Evolutionary conservation across 2,888 invertebrate genomes (phyloP).

Genomic region (Plagiodera versicolora): DNA sequence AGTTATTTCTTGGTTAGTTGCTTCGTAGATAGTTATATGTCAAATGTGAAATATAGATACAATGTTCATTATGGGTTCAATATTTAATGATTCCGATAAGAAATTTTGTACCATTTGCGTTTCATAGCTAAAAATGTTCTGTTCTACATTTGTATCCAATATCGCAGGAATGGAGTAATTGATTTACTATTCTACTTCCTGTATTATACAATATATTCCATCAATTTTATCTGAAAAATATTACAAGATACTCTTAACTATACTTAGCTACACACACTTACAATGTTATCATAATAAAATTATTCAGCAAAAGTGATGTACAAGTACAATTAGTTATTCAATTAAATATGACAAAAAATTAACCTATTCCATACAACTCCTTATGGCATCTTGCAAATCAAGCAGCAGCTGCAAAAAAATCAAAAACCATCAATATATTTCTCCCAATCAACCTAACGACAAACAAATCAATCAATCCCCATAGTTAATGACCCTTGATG

Average conservation of each 20-base stretch:
- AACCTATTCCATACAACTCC: not conserved
- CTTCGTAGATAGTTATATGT: not conserved
- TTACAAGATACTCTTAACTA: no score
- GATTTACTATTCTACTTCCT: no score
- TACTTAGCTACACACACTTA: no score
- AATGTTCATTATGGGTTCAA: not conserved
- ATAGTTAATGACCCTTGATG: not conserved
- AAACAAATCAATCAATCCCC: not conserved
- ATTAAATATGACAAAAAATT: not conserved
- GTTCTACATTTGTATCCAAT: not conserved
- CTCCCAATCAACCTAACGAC: not conserved
- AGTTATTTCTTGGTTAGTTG: not conserved
- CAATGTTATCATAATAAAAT: not conserved
- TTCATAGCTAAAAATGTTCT: not conserved
- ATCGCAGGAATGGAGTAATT: not conserved
- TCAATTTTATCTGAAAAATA: no score
- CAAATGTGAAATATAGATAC: not conserved
- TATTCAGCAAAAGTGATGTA: not conserved
- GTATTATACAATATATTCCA: no score
- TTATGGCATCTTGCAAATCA: not conserved
- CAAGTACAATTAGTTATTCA: not conserved
- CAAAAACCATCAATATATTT: not conserved
- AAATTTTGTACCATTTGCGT: not conserved
- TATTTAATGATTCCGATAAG: not conserved
- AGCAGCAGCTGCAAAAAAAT: constrained; percentile 22